A percentile compares a stretch with the other conserved stretches of the same genome.
These are phyloP conservation scores for Pseudanteris insignis DNA, from an alignment of 2,888 invertebrate genomes.

Conservation along the genomic window DNA sequence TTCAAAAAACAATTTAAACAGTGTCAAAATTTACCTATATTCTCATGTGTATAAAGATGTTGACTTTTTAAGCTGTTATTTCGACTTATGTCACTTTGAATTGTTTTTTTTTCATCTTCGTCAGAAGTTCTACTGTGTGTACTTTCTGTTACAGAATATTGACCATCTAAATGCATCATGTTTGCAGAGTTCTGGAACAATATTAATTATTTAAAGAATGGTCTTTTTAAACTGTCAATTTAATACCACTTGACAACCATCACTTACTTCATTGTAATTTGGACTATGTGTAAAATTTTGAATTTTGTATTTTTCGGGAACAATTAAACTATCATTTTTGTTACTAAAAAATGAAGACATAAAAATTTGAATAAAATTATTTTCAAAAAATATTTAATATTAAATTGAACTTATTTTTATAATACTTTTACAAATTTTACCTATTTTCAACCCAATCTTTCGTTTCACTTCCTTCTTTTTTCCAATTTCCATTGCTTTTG, in stretches of 20 bases:
- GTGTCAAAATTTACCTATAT: constrained; percentile 1
- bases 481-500: constrained; percentile 44
- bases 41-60: constrained; percentile 4
- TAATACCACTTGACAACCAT: no score
- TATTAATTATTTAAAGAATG: no score
- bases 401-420: neutral
- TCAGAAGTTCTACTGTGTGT: constrained; percentile 10
- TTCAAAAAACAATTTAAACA: neutral
- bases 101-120: constrained; percentile 9
- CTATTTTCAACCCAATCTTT: constrained; percentile 40
- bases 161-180: neutral
- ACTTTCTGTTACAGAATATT: constrained; percentile 8
- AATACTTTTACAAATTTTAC: constrained; percentile 13
- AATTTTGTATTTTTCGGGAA: constrained; percentile 15
- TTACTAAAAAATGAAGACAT: constrained; percentile 11
- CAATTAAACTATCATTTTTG: constrained; percentile 8
- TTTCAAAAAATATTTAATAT: no score
- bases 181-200: no score
- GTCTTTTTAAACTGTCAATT: no score
- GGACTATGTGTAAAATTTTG: constrained; percentile 12
- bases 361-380: neutral
- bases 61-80: constrained; percentile 11
- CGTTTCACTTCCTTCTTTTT: constrained; percentile 45
- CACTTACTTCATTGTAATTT: constrained; percentile 21
- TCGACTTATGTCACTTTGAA: constrained; percentile 8